Evolutionary conservation across 2,113 vertebrate genomes (phyloP), one percentile per base, ranked within the genome.

Genomic region (Scolopax mira): DNA sequence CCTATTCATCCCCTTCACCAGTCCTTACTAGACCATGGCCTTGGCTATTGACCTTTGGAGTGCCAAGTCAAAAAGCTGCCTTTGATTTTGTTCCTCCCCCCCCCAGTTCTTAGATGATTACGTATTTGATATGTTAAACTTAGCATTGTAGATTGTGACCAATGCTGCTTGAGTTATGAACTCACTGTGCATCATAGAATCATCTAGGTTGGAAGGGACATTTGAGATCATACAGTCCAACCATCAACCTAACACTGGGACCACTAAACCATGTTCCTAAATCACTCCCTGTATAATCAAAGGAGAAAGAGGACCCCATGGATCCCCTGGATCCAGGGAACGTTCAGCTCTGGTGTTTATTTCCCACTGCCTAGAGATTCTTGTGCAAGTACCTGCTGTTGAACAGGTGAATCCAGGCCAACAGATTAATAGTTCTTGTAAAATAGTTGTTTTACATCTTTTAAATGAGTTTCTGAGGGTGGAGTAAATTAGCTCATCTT

Each of bases 261-360:
- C 28, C 16, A 54, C 27, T 54, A 54, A 54, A 16, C 52, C 52
- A 30, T 54, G 52, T 30, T 16, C 52, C 52, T 54, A 18, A 54
- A 30, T 30, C 31, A 3, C 18, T 78, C 42, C n/a, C 42, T 0
- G 0, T 41, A 3, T 57, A 51, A 80, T 66, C 35, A 54, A 65
- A 81, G 55, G 13, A 65, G 44, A 22, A 82, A 78, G 27, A 42
- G 27, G 62, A 83, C 54, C 44, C 44, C 44, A 18, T 46, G 44
- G 44, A 46, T 46, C 44, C 19, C 44, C 44, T 1, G 0, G 37
- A 52, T 79, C 30, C 37, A 37, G 37, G 48, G 27, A 67, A 5
- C 7, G 3, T 62, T 78, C 18, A 33, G 37, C 15, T 62, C n/a
- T 79, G 58, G 1, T 57, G 88, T 79, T 67, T 46, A 5, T 85